phyloP scores from a whole-genome alignment of 2,113 vertebrate species.

The Chinchilla lanigera region DNA sequence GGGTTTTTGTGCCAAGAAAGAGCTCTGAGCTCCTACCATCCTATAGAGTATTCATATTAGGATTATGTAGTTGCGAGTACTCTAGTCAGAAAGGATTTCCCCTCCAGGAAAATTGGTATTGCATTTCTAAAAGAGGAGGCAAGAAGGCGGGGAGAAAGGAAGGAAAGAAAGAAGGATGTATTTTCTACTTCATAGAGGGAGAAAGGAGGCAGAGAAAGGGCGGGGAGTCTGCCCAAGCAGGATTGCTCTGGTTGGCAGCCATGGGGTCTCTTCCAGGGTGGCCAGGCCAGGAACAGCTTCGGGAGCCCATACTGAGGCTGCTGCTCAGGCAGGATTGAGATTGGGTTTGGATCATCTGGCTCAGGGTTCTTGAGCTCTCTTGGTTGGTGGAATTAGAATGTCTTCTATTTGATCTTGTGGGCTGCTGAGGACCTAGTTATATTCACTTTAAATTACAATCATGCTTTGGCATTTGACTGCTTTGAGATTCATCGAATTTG shows the following conservation, averaged over 20 bases:
- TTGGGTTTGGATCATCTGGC: background rate
- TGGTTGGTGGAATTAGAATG: background rate
- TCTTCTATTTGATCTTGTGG: background rate
- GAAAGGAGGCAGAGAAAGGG: background rate
- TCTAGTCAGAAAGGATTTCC: slow-evolving; percentile 11
- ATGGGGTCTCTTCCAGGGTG: background rate
- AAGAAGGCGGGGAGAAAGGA: no score
- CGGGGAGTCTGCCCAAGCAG: background rate
- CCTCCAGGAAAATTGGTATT: background rate
- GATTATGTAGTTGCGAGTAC: background rate
- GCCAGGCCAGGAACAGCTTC: background rate
- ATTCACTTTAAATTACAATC: background rate
- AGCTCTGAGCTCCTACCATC: background rate
- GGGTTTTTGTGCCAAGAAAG: background rate
- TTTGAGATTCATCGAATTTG: background rate
- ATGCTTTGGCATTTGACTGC: background rate
- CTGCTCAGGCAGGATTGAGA: background rate
- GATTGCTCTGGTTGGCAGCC: background rate
- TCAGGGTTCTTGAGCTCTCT: background rate
- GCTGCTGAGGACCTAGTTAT: background rate
- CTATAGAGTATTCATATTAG: slow-evolving; percentile 1
- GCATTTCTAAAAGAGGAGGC: background rate
- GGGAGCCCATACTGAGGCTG: background rate
- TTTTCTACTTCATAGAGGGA: background rate
- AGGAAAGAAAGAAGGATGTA: background rate